Base-by-base conservation (phyloP, 2,797 vertebrate genomes). In the Atherinosoma microstoma region DNA sequence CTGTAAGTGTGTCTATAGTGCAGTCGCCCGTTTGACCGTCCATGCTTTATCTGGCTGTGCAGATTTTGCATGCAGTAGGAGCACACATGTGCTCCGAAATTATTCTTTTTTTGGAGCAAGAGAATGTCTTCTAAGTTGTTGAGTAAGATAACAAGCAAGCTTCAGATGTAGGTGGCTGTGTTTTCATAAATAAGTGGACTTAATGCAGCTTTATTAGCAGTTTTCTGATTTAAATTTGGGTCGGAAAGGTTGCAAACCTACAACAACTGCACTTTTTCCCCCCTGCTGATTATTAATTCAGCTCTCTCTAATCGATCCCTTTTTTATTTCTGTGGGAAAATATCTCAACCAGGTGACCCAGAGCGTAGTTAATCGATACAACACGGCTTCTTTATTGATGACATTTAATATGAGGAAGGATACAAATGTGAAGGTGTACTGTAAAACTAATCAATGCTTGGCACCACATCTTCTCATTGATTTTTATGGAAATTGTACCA, bases 241-340 rank as follows among this genome's bases (percentile, higher is more conserved):
- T 27, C 11, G 51, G 13, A 61, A 40, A 29, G 29, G 34, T 63
- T 49, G 36, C 32, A n/a, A 58, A 61, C n/a, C 36, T 7, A 0
- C 20, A 63, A 45, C 40, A 42, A 24, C 1, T 11, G 11, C 36
- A 10, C 20, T 42, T 47, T 7, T 49, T 20, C 59, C 64, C 34
- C 7, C 15, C 24, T 18, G 6, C 7, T 53, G 6, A 38, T 38
- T 24, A 62, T 67, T 78, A 42, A 51, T 68, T 68, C 13, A 47
- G 0, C 40, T 36, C 20, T 2, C 15, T 34, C 16, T 34, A 6
- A 58, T 76, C 2, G 20, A 67, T 76, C 40, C 2, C 4, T 12
- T 47, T 24, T 63, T 57, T 58, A 18, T 82, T 66, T 60, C 45
- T 58, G 49, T 20, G 42, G 62, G 47, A 57, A 60, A 67, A 61